phyloP scores from a whole-genome alignment of 2,113 vertebrate species.

The Etheostoma cragini region DNA sequence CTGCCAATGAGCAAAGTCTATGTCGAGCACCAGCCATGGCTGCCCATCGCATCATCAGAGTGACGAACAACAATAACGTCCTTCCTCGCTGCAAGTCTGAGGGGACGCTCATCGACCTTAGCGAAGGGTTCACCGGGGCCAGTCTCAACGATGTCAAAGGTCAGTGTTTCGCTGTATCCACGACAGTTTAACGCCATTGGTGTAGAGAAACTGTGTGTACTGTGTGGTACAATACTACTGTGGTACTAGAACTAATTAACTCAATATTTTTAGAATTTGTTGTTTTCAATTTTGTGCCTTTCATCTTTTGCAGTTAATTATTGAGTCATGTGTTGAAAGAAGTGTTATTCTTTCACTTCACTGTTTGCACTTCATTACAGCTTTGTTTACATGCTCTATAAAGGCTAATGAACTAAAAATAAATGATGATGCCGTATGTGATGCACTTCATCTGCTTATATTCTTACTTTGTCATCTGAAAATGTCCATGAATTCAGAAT shows the following conservation, averaged over 20 bases:
- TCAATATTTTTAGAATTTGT: background rate
- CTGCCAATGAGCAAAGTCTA: conserved; percentile 63
- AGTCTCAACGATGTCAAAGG: conserved; percentile 93
- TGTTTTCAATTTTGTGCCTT: conserved; percentile 1
- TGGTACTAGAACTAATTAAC: background rate
- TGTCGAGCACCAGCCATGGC: conserved; percentile 85
- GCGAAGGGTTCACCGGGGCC: conserved; percentile 85
- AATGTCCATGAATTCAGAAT: conserved; percentile 1
- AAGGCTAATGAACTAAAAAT: conserved; percentile 48
- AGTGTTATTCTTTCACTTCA: background rate
- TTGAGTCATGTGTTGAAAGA: conserved; percentile 6
- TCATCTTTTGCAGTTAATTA: background rate
- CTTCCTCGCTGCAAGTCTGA: conserved; percentile 96
- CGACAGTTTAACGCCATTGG: background rate
- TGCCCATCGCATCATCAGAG: conserved; percentile 94
- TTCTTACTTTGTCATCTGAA: conserved; percentile 1
- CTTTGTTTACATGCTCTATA: conserved; percentile 57
- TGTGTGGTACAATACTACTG: no score
- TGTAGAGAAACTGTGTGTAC: no score
- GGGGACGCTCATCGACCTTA: conserved; percentile 92
- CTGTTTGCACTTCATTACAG: conserved; percentile 38
- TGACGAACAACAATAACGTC: conserved; percentile 87
- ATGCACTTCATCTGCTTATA: conserved; percentile 36
- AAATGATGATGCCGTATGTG: conserved; percentile 41
- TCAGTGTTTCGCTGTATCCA: conserved; percentile 64